Conservation (phyloP, 2,797 vertebrate genomes). For the Myotis planiceps region DNA sequence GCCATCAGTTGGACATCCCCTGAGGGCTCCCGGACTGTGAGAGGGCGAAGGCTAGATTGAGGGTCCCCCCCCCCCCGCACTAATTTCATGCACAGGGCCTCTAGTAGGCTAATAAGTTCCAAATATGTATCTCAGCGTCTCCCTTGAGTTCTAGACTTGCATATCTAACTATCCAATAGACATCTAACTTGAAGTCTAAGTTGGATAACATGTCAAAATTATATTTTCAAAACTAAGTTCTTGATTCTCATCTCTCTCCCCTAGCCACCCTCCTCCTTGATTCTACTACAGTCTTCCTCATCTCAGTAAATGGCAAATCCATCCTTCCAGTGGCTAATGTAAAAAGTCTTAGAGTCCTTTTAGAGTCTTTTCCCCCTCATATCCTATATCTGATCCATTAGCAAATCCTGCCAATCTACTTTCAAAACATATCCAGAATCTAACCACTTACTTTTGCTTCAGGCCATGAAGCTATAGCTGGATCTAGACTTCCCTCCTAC, state of each 20-base stretch:
- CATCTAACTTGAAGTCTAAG: neutral
- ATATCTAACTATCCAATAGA: neutral
- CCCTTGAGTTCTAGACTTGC: neutral
- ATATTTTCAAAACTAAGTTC: neutral
- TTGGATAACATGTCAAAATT: neutral
- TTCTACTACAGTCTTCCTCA: neutral
- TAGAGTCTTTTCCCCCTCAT: neutral
- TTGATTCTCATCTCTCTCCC: neutral
- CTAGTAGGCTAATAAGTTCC: neutral
- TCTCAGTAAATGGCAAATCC: neutral
- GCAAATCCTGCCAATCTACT: neutral
- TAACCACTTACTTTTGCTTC: neutral
- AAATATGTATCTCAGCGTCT: neutral
- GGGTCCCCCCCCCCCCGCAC: no score
- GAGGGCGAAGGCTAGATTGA: no score
- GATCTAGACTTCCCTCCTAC: neutral
- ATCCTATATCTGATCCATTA: neutral
- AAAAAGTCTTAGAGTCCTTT: constrained; percentile 27
- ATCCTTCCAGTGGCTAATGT: neutral
- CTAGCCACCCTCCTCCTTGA: neutral
- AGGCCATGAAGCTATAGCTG: neutral
- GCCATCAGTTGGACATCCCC: no score
- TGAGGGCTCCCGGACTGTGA: no score
- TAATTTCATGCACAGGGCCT: no score
- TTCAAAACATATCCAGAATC: neutral